Conservation (phyloP, 1,140 invertebrate genomes). For the Achroia grisella region DNA sequence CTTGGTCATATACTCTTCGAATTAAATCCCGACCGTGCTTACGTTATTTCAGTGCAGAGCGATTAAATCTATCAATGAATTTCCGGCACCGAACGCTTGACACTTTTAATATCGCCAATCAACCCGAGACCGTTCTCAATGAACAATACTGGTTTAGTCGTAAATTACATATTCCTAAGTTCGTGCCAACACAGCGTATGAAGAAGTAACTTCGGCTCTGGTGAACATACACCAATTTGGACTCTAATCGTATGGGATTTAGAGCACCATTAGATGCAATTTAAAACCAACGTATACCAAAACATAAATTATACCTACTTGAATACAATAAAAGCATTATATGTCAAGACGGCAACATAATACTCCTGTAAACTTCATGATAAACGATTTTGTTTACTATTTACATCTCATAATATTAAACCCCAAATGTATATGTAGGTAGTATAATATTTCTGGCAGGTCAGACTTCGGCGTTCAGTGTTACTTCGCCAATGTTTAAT, state of each 20-base stretch:
- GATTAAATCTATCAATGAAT: conserved; percentile 68
- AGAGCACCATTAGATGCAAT: too few species aligned
- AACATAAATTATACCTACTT: not conserved
- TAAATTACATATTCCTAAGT: conserved; percentile 54
- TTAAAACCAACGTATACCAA: too few species aligned
- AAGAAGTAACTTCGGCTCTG: conserved; percentile 4
- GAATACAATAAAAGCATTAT: not conserved
- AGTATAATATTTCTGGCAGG: too few species aligned
- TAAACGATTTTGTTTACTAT: too few species aligned
- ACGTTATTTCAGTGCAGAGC: conserved; percentile 49
- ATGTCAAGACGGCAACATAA: not conserved
- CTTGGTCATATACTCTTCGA: conserved; percentile 55
- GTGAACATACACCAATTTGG: too few species aligned
- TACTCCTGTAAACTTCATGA: not conserved
- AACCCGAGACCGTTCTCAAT: conserved; percentile 45
- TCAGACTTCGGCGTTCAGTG: too few species aligned
- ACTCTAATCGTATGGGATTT: too few species aligned
- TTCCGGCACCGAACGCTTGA: conserved; percentile 56
- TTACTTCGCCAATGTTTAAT: too few species aligned
- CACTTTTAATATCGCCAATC: conserved; percentile 63
- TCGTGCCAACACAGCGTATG: conserved; percentile 25
- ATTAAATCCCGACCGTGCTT: conserved; percentile 44
- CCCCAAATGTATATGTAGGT: too few species aligned
- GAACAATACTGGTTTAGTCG: conserved; percentile 56
- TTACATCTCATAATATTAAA: too few species aligned